Conservation (phyloP, 2,888 invertebrate genomes). For the Nephrotoma appendiculata region DNA sequence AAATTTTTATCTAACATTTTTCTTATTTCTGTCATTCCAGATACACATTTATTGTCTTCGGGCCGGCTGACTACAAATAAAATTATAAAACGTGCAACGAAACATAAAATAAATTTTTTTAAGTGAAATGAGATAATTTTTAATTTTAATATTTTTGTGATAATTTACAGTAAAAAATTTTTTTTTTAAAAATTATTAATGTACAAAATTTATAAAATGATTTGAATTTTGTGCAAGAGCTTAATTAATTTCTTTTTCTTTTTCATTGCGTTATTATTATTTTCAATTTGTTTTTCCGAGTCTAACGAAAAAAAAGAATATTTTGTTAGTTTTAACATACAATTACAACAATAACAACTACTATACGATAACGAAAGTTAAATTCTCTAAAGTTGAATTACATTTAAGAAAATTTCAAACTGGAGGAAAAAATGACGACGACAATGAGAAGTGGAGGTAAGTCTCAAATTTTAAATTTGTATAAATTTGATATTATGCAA, state of each 20-base stretch:
- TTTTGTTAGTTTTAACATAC: background rate
- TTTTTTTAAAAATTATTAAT: background rate
- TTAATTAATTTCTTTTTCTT: background rate
- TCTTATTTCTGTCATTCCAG: background rate
- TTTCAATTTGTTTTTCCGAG: background rate
- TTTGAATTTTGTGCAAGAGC: background rate
- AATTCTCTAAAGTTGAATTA: background rate
- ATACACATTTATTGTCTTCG: background rate
- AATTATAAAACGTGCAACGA: background rate
- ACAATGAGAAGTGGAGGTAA: background rate
- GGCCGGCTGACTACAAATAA: background rate
- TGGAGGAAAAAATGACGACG: background rate
- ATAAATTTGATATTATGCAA: background rate
- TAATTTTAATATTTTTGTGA: background rate
- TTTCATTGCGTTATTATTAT: background rate
- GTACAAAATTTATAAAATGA: background rate
- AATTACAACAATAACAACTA: background rate
- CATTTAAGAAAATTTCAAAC: background rate
- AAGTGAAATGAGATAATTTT: background rate
- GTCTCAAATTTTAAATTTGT: background rate
- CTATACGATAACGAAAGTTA: background rate
- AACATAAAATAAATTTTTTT: background rate
- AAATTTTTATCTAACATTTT: background rate
- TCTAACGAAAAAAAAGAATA: background rate
- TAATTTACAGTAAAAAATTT: background rate